Evolutionary conservation across 2,888 invertebrate genomes (phyloP).

Genomic region (Cephus spinipes): DNA sequence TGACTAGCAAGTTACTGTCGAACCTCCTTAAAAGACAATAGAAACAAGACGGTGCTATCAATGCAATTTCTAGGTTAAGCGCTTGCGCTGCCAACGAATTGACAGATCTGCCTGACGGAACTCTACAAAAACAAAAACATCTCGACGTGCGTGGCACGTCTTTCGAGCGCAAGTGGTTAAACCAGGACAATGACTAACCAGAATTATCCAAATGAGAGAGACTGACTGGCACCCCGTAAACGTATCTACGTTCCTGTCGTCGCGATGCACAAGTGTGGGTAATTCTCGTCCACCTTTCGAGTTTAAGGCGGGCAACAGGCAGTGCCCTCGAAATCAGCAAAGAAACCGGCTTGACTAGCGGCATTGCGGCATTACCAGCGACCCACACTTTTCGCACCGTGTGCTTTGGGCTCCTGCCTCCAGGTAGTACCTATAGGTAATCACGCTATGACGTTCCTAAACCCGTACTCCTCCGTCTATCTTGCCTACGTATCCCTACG

Average conservation of each 20-base stretch:
- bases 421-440: neutral
- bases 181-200: neutral
- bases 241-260: neutral
- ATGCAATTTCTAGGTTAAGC: neutral
- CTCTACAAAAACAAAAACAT: no score
- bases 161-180: neutral
- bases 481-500: neutral
- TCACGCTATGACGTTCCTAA: neutral
- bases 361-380: conserved; percentile 20
- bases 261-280: neutral
- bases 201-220: neutral
- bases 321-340: conserved; percentile 34
- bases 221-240: neutral
- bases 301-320: conserved; percentile 12
- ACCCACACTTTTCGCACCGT: conserved; percentile 7
- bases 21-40: neutral
- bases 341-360: conserved; percentile 31
- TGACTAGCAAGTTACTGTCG: no score
- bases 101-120: no score
- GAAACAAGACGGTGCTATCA: neutral
- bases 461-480: neutral
- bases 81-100: no score
- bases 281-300: conserved; percentile 6
- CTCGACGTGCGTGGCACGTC: no score
- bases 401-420: neutral